A percentile compares a stretch with the other conserved stretches of the same genome.
These are phyloP conservation scores for Triplophysa siluroides DNA, from an alignment of 2,113 vertebrate genomes.

Conservation along the genomic window DNA sequence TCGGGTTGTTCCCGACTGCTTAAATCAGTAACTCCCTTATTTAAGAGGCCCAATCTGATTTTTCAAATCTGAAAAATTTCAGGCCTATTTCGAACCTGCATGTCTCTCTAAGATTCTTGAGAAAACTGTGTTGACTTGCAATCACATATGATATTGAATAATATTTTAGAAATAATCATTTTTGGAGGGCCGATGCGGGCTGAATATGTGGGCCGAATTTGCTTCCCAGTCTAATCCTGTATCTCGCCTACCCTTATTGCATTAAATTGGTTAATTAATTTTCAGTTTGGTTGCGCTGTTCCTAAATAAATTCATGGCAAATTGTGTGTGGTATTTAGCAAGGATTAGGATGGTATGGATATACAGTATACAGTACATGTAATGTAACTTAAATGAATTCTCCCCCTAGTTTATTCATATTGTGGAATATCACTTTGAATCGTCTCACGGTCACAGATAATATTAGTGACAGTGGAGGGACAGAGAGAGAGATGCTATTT, in stretches of 20 bases:
- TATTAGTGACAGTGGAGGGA: not conserved
- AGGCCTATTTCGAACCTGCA: not conserved
- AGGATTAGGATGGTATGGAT: too few species aligned
- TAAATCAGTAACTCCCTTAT: not conserved
- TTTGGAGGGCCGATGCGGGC: too few species aligned
- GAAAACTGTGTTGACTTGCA: not conserved
- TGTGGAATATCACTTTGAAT: not conserved
- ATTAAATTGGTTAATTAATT: not conserved
- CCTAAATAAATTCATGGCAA: too few species aligned
- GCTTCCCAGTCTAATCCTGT: too few species aligned
- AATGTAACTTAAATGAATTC: not conserved
- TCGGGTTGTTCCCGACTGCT: too few species aligned
- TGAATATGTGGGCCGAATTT: too few species aligned
- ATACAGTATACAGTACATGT: not conserved
- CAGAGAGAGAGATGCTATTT: constrained; percentile 45
- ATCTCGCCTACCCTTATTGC: not conserved
- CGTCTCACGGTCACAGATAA: not conserved
- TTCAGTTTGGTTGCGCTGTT: too few species aligned
- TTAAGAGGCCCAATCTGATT: not conserved
- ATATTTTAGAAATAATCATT: too few species aligned
- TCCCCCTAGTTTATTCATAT: not conserved
- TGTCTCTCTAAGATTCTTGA: not conserved
- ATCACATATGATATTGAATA: not conserved
- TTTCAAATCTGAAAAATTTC: too few species aligned
- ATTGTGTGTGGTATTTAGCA: too few species aligned